A percentile compares a stretch with the other conserved stretches of the same genome.
Evolutionary conservation across 2,113 vertebrate species (phyloP).

Genomic region (Telmatochromis bifrenatus): DNA sequence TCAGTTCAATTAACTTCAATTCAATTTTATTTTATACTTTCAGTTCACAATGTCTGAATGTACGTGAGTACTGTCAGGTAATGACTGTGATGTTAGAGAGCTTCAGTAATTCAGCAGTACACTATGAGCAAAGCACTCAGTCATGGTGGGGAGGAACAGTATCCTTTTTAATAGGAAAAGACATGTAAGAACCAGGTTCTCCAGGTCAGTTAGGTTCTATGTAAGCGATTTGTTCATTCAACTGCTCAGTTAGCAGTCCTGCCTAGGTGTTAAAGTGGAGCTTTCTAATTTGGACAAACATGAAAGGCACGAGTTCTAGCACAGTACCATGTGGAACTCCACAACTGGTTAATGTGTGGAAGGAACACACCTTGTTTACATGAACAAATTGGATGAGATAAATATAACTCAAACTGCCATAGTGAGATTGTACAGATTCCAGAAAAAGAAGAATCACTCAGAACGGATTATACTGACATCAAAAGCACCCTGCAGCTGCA

Average conservation of each 20-base stretch:
- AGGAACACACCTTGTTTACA: neutral
- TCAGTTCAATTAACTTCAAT: neutral
- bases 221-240: neutral
- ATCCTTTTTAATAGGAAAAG: neutral
- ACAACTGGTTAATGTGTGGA: neutral
- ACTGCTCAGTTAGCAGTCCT: neutral
- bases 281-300: neutral
- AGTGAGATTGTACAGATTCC: neutral
- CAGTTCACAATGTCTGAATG: neutral
- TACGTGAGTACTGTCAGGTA: neutral
- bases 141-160: neutral
- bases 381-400: neutral
- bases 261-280: neutral
- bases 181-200: neutral
- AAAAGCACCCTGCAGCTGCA: neutral
- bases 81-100: neutral
- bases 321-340: neutral
- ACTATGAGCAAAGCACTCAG: neutral
- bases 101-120: neutral
- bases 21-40: neutral
- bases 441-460: neutral
- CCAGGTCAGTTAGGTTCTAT: neutral
- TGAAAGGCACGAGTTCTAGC: neutral
- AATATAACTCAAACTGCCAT: neutral
- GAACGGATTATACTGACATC: neutral